Percentiles rank a stretch among this genome's conserved stretches.
These are phyloP conservation scores for Copsychus sechellarum DNA, from an alignment of 2,113 vertebrate species.

Conservation along the genomic window DNA sequence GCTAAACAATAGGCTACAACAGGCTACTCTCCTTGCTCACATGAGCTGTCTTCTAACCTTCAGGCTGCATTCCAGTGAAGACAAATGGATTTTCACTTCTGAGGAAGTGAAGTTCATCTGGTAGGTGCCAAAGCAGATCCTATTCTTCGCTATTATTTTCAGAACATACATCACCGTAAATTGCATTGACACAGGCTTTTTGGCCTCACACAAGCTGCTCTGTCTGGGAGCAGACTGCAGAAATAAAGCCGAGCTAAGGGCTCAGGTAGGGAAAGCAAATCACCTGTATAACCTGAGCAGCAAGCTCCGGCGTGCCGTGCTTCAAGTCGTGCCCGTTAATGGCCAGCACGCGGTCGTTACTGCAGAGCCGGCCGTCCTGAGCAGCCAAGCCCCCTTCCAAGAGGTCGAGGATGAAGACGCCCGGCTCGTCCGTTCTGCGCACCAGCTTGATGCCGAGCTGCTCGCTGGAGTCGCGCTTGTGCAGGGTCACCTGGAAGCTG, in stretches of 20 bases:
- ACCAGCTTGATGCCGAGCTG: conserved; percentile 98
- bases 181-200: not conserved
- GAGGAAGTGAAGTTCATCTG: not conserved
- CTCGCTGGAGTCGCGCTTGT: conserved; percentile 89
- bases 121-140: not conserved
- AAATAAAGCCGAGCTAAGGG: not conserved
- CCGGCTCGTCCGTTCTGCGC: conserved; percentile 91
- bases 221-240: not conserved
- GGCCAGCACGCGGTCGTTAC: conserved; percentile 90
- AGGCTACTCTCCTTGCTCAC: not conserved
- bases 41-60: not conserved
- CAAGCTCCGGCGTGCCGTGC: conserved; percentile 92
- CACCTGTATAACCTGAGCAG: conserved; percentile 98
- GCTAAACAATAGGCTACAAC: not conserved
- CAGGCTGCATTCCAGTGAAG: not conserved
- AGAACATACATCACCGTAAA: not conserved
- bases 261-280: not conserved
- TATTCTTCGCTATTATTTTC: not conserved
- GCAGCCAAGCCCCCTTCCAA: conserved; percentile 93
- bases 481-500: conserved; percentile 88
- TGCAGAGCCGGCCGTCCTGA: conserved; percentile 89
- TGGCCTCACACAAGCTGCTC: not conserved
- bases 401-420: conserved; percentile 94
- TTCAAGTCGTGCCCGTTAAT: conserved; percentile 95
- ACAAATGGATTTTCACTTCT: not conserved